phyloP scores from a whole-genome alignment of 2,113 vertebrate species.

The Aegotheles bennettii region DNA sequence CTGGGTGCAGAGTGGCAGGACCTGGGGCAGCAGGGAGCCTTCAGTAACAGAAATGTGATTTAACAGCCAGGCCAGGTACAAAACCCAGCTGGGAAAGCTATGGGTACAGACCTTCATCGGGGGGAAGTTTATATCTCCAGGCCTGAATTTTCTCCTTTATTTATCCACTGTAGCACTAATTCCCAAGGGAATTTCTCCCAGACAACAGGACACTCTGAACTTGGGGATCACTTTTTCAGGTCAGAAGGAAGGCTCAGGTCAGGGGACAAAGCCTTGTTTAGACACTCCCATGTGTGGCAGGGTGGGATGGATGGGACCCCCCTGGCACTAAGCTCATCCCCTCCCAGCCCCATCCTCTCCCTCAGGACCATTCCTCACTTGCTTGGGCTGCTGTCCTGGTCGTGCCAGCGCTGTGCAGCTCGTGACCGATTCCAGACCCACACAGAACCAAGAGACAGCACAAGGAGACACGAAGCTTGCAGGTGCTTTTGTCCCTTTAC shows the following conservation, averaged over 20 bases:
- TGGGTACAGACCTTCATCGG: neutral
- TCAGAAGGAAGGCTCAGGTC: neutral
- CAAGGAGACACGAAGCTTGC: fast-evolving
- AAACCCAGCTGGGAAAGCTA: neutral
- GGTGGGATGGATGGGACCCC: fast-evolving
- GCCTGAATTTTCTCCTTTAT: neutral
- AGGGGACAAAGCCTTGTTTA: neutral
- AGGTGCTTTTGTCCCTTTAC: conserved; percentile 55
- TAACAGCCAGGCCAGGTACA: neutral
- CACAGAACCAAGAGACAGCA: neutral
- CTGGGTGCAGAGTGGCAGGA: neutral
- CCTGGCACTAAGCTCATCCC: neutral
- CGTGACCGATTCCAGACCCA: fast-evolving
- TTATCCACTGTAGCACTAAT: neutral
- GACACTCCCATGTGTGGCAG: fast-evolving
- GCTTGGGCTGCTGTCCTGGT: neutral
- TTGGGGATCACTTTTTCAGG: neutral
- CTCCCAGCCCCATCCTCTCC: neutral
- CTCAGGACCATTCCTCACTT: neutral
- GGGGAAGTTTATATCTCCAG: neutral
- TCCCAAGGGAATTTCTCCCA: conserved; percentile 42
- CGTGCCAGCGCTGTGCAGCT: neutral
- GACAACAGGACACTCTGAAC: neutral
- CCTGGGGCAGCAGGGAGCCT: neutral
- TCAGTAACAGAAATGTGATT: neutral